These are phyloP conservation scores for Argyresthia goedartella DNA, from an alignment of 2,888 invertebrate genomes.

Conservation along the genomic window DNA sequence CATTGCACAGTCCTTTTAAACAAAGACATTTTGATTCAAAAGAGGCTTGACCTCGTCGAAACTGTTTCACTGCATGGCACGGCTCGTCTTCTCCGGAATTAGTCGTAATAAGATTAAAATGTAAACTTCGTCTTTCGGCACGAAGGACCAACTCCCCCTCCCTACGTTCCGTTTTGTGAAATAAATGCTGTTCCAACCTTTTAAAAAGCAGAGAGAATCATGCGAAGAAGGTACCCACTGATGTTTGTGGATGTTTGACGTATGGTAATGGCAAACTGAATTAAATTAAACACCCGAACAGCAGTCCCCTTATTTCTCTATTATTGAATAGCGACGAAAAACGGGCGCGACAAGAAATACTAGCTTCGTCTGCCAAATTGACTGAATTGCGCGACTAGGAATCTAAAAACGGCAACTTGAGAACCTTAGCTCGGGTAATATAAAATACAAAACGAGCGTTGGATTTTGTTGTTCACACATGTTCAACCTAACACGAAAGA, in stretches of 20 bases:
- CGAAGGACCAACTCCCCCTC: neutral
- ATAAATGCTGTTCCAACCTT: neutral
- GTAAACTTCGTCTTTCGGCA: conserved; percentile 1
- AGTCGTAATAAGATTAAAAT: conserved; percentile 1
- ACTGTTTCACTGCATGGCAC: conserved; percentile 3
- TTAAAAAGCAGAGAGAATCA: neutral
- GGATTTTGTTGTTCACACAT: too few species aligned
- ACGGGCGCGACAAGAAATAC: too few species aligned
- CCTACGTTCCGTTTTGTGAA: neutral
- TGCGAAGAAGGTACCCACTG: neutral
- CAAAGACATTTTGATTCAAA: neutral
- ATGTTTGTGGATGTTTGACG: neutral
- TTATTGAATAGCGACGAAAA: neutral
- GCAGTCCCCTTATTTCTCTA: neutral
- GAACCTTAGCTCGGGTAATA: too few species aligned
- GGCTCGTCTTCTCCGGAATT: neutral
- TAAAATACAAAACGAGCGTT: too few species aligned
- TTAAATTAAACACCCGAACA: neutral
- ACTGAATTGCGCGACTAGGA: too few species aligned
- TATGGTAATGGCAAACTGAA: neutral
- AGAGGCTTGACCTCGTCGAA: neutral
- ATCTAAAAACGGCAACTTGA: too few species aligned
- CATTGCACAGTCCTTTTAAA: neutral
- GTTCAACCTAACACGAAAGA: too few species aligned
- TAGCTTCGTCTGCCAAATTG: neutral